These are phyloP conservation scores for Spisula solida DNA, from an alignment of 2,888 invertebrate genomes.

Conservation along the genomic window DNA sequence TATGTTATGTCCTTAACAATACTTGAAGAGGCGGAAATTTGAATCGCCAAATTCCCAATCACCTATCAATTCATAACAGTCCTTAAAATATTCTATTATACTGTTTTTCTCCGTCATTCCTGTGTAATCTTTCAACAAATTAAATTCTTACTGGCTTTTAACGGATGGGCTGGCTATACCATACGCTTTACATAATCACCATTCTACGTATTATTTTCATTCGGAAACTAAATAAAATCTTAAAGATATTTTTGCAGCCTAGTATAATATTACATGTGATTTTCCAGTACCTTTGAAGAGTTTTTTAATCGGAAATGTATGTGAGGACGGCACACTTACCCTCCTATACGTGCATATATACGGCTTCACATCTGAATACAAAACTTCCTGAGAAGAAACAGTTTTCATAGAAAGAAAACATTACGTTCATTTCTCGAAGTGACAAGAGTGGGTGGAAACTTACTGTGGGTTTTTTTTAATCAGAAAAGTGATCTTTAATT, in stretches of 20 bases:
- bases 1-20: background rate
- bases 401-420: too few relatives aligned
- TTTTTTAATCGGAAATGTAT: conserved; percentile 11
- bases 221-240: background rate
- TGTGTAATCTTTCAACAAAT: background rate
- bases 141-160: background rate
- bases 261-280: background rate
- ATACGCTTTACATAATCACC: background rate
- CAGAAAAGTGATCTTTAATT: too few relatives aligned
- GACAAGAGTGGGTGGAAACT: too few relatives aligned
- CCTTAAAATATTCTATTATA: background rate
- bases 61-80: background rate
- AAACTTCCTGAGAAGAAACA: background rate
- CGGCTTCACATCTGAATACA: background rate
- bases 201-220: too few relatives aligned
- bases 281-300: background rate
- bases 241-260: background rate
- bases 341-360: background rate
- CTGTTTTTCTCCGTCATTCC: background rate
- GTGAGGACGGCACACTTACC: background rate
- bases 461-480: too few relatives aligned
- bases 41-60: background rate
- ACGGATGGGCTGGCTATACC: too few relatives aligned
- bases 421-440: too few relatives aligned
- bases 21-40: background rate